Percentiles rank a stretch among this genome's conserved stretches.
Evolutionary conservation across 2,888 invertebrate species (phyloP).

Genomic region (Lymantria dispar): DNA sequence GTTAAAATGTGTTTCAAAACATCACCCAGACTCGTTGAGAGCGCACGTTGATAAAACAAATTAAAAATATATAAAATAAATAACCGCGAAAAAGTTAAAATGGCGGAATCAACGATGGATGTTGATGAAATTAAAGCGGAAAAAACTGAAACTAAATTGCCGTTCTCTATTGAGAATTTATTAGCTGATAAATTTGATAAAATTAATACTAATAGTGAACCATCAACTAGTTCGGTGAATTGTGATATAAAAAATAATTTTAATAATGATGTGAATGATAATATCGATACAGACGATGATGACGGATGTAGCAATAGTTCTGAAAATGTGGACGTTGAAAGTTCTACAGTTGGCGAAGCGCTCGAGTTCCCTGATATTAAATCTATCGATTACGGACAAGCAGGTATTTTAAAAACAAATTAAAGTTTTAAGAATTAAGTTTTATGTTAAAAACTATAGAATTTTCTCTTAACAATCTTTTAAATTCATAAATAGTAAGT

Average conservation of each 20-base stretch:
- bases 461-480: too few relatives aligned
- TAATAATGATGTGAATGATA: slow-evolving; percentile 41
- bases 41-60: slow-evolving; percentile 31
- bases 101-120: slow-evolving; percentile 42
- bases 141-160: slow-evolving; percentile 55
- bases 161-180: slow-evolving; percentile 72
- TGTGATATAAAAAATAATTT: slow-evolving; percentile 26
- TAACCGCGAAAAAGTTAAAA: slow-evolving; percentile 11
- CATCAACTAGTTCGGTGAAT: slow-evolving; percentile 35
- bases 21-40: slow-evolving; percentile 21
- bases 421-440: too few relatives aligned
- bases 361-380: slow-evolving; percentile 55
- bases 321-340: slow-evolving; percentile 69
- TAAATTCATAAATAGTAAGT: too few relatives aligned
- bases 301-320: slow-evolving; percentile 57
- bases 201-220: slow-evolving; percentile 18
- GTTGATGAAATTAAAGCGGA: slow-evolving; percentile 50
- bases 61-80: not conserved
- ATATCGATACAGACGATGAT: slow-evolving; percentile 54
- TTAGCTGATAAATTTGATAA: slow-evolving; percentile 62
- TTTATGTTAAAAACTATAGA: too few relatives aligned
- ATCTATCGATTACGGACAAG: slow-evolving; percentile 61
- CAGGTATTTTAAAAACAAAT: slow-evolving; percentile 44
- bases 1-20: slow-evolving; percentile 37
- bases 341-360: slow-evolving; percentile 53